phyloP scores from a whole-genome alignment of 2,797 vertebrate species.

The Sciaenops ocellatus region DNA sequence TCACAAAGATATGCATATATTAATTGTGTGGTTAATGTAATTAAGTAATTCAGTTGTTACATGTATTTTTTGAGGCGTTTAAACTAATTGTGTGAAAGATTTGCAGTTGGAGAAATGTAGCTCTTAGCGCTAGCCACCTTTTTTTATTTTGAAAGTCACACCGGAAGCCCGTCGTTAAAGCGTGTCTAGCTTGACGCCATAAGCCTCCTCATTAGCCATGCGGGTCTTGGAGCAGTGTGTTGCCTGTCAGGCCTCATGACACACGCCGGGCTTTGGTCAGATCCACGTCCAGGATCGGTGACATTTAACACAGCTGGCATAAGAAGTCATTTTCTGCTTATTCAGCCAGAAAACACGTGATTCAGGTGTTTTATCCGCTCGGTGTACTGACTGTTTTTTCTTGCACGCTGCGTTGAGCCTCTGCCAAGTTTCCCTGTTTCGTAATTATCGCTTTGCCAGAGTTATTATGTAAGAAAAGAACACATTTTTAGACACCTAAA shows the following conservation, averaged over 20 bases:
- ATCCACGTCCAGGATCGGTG: neutral
- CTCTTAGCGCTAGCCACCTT: too few relatives aligned
- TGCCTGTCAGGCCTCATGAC: constrained; percentile 64
- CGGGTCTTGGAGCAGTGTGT: constrained; percentile 36
- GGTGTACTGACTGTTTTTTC: neutral
- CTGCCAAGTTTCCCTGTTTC: constrained; percentile 69
- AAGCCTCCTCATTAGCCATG: constrained; percentile 50
- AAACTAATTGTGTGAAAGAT: neutral
- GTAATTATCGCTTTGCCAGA: constrained; percentile 57
- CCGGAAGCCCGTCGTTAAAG: constrained; percentile 3
- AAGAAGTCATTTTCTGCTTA: neutral
- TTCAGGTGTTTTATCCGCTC: neutral
- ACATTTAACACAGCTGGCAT: neutral
- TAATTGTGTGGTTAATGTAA: too few relatives aligned
- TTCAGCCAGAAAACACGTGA: neutral
- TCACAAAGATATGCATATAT: too few relatives aligned
- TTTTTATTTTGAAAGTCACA: constrained; percentile 35
- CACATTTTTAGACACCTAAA: constrained; percentile 1
- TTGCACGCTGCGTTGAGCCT: neutral
- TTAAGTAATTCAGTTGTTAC: too few relatives aligned
- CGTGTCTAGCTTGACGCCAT: rapidly evolving
- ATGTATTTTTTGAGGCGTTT: neutral
- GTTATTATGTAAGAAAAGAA: constrained; percentile 59
- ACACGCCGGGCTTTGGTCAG: constrained; percentile 22
- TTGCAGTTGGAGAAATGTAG: neutral